Evolutionary conservation across 2,888 invertebrate species (phyloP).

Genomic region (Autographa gamma): DNA sequence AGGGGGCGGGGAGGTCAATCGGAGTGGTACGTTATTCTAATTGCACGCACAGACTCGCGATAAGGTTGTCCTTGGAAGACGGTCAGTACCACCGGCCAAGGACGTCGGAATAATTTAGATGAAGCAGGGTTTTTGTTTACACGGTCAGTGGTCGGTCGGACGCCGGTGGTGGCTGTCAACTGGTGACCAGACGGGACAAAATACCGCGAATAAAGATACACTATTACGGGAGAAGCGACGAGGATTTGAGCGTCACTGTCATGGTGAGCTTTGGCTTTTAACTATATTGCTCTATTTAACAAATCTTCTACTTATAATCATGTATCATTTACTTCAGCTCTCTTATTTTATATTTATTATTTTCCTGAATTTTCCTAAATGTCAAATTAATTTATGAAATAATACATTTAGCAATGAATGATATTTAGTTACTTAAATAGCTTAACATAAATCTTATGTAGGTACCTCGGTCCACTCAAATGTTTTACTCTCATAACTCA

Average conservation of each 20-base stretch:
- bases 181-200: conserved; percentile 61
- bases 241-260: conserved; percentile 78
- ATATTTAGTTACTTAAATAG: too few species aligned
- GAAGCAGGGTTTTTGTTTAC: conserved; percentile 74
- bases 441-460: too few species aligned
- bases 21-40: conserved; percentile 69
- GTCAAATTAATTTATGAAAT: too few species aligned
- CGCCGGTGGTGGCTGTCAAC: conserved; percentile 69
- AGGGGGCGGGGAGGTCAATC: conserved; percentile 62
- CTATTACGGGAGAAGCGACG: conserved; percentile 78
- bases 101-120: conserved; percentile 80
- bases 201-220: conserved; percentile 82
- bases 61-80: conserved; percentile 80
- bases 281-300: neutral
- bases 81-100: conserved; percentile 83
- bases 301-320: neutral
- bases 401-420: too few species aligned
- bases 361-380: too few species aligned
- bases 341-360: too few species aligned
- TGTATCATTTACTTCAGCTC: neutral
- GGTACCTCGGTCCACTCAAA: too few species aligned
- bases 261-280: conserved; percentile 73
- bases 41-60: conserved; percentile 80
- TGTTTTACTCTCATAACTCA: too few species aligned
- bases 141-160: conserved; percentile 75